A percentile compares a stretch with the other conserved stretches of the same genome.
These are phyloP conservation scores for Perca fluviatilis DNA, from an alignment of 2,113 vertebrate genomes.

Conservation along the genomic window DNA sequence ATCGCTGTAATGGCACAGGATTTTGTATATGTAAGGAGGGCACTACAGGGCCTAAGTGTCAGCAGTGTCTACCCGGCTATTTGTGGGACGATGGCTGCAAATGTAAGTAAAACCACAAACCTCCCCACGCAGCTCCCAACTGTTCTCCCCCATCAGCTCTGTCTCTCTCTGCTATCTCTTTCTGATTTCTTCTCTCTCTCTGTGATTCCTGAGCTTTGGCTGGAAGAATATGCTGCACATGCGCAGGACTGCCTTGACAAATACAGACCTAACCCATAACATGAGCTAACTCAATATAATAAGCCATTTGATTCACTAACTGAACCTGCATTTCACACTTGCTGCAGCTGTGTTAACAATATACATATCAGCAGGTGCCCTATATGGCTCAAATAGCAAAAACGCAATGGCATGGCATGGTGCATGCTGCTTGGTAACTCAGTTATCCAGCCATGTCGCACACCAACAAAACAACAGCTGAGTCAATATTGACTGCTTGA, in stretches of 20 bases:
- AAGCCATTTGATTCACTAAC: constrained; percentile 23
- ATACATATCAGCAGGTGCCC: constrained; percentile 26
- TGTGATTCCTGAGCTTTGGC: constrained; percentile 73
- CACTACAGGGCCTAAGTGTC: constrained; percentile 96
- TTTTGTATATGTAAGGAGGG: constrained; percentile 99
- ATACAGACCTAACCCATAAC: constrained; percentile 38
- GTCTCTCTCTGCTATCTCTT: constrained; percentile 38
- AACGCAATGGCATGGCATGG: constrained; percentile 53
- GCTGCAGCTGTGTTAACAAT: constrained; percentile 24
- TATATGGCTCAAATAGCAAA: constrained; percentile 19
- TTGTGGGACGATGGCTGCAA: constrained; percentile 98
- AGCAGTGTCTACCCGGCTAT: constrained; percentile 97
- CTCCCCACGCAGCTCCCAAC: constrained; percentile 76
- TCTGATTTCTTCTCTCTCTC: constrained; percentile 47
- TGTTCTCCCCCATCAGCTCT: constrained; percentile 40
- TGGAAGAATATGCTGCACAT: constrained; percentile 67
- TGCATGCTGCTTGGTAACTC: constrained; percentile 63
- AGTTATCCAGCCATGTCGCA: constrained; percentile 62
- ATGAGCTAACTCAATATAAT: constrained; percentile 20
- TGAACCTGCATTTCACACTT: constrained; percentile 35
- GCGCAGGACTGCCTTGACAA: constrained; percentile 53
- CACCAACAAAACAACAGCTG: constrained; percentile 79
- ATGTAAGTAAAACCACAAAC: constrained; percentile 92
- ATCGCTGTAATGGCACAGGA: constrained; percentile 99
- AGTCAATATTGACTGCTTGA: constrained; percentile 83